These are phyloP conservation scores for Anoplopoma fimbria DNA, from an alignment of 2,113 vertebrate species.

Conservation along the genomic window DNA sequence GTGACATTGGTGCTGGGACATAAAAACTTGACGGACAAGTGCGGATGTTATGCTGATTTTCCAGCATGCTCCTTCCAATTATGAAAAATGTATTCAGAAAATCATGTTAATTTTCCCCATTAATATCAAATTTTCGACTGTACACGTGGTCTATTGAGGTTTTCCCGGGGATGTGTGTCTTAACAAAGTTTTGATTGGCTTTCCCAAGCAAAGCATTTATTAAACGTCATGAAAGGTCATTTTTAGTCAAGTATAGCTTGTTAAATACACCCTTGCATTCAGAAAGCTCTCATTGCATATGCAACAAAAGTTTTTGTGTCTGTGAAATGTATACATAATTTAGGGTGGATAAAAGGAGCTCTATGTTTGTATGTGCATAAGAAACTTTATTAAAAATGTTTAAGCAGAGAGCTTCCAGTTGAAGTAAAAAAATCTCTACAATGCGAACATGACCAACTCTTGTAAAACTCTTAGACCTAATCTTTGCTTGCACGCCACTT, in stretches of 20 bases:
- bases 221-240: background rate
- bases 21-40: slow-evolving; percentile 9
- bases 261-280: background rate
- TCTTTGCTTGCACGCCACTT: background rate
- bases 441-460: background rate
- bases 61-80: background rate
- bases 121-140: background rate
- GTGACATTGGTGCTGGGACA: background rate
- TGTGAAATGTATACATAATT: background rate
- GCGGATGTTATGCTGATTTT: background rate
- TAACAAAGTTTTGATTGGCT: background rate
- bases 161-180: background rate
- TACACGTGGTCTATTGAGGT: background rate
- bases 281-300: background rate
- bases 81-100: background rate
- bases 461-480: background rate
- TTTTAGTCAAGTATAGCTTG: background rate
- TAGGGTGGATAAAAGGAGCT: background rate
- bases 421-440: background rate
- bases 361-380: background rate
- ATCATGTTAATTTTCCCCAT: background rate
- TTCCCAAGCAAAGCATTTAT: background rate
- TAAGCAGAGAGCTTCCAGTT: too few species aligned
- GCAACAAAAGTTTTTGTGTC: background rate
- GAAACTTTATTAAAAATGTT: background rate